Percentiles rank a stretch among this genome's conserved stretches.
Conservation (phyloP, 2,797 vertebrate genomes). For the Steatocranus sp. region DNA sequence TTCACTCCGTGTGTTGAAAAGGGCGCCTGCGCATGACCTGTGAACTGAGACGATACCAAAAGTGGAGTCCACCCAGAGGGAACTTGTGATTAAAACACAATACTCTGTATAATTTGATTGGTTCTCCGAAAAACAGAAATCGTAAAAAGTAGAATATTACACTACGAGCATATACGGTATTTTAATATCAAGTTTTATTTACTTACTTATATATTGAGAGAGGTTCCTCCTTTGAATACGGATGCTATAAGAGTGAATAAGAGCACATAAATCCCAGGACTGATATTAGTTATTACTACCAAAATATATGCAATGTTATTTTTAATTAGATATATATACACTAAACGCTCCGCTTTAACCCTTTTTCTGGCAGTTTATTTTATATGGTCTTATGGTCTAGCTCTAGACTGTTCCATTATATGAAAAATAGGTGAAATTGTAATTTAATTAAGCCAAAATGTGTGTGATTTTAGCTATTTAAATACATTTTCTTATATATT, state of each 20-base stretch:
- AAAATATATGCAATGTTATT: background rate
- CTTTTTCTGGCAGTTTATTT: constrained; percentile 20
- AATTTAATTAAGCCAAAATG: background rate
- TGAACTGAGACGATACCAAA: constrained; percentile 53
- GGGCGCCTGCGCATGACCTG: constrained; percentile 56
- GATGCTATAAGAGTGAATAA: background rate
- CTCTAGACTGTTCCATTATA: constrained; percentile 46
- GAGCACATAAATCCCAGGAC: background rate
- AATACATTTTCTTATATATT: accelerated
- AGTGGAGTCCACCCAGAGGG: background rate
- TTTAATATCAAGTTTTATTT: background rate
- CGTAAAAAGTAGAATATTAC: background rate
- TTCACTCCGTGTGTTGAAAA: background rate
- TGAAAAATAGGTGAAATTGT: background rate
- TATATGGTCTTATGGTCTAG: constrained; percentile 26
- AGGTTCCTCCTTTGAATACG: background rate
- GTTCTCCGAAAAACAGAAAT: background rate
- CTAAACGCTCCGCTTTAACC: background rate
- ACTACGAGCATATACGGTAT: background rate
- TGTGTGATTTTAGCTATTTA: background rate
- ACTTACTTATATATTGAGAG: background rate
- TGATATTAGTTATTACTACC: background rate
- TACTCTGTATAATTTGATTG: background rate
- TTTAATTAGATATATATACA: background rate
- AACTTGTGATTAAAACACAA: background rate